A percentile compares a stretch with the other conserved stretches of the same genome.
Conservation (phyloP, 2,113 vertebrate genomes). For the Peucedramus taeniatus region DNA sequence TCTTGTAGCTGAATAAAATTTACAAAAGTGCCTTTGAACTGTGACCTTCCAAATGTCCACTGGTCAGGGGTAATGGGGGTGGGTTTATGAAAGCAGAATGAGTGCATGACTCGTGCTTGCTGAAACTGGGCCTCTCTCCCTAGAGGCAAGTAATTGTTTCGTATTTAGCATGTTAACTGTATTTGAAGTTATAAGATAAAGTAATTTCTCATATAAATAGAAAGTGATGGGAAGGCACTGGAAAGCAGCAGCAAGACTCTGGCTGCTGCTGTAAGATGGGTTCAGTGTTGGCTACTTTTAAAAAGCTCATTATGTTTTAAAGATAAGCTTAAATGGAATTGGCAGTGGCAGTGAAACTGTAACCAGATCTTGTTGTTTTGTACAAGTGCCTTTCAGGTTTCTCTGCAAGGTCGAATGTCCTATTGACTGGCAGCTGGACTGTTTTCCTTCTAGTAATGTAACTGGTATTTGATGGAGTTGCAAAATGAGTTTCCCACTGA, state of each 20-base stretch:
- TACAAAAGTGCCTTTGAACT: neutral
- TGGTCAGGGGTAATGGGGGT: neutral
- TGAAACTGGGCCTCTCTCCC: neutral
- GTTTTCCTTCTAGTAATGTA: neutral
- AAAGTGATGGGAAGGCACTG: neutral
- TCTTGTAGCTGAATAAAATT: neutral
- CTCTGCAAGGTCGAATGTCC: constrained; percentile 33
- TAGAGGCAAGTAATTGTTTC: neutral
- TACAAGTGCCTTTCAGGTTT: neutral
- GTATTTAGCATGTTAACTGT: neutral
- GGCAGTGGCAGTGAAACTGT: neutral
- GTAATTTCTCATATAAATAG: neutral
- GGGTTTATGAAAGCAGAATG: neutral
- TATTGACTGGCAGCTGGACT: constrained; percentile 1
- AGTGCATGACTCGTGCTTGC: neutral
- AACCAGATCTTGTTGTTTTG: constrained; percentile 44
- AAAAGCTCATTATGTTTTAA: constrained; percentile 21
- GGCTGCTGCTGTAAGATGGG: neutral
- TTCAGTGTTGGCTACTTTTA: neutral
- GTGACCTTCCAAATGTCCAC: neutral
- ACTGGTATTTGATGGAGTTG: neutral
- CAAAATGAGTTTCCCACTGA: constrained; percentile 14
- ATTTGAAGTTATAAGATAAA: neutral
- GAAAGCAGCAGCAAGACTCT: neutral
- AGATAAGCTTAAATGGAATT: constrained; percentile 42